Conservation (phyloP, 2,888 invertebrate species). For the Zygothrica quintamaculata region DNA sequence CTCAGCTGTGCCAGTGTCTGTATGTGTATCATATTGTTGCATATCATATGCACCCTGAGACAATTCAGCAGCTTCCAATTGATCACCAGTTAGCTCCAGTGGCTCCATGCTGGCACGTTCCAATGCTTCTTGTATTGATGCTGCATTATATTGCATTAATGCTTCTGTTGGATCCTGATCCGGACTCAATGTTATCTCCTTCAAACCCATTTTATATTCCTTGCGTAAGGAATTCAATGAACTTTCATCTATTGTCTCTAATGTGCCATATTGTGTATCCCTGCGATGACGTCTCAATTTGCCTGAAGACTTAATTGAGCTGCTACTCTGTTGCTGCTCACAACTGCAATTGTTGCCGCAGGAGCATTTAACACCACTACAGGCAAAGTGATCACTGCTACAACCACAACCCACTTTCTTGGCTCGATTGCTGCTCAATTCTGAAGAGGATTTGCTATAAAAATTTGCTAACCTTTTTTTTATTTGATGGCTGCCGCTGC, state of each 20-base stretch:
- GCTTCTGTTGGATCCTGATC: slow-evolving; percentile 82
- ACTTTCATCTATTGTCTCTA: slow-evolving; percentile 79
- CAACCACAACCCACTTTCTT: slow-evolving; percentile 31
- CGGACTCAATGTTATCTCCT: slow-evolving; percentile 82
- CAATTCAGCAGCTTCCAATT: slow-evolving; percentile 26
- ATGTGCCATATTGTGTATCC: slow-evolving; percentile 68
- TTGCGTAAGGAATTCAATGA: slow-evolving; percentile 76
- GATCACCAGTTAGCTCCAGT: slow-evolving; percentile 68
- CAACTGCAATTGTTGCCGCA: slow-evolving; percentile 38
- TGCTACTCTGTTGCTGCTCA: slow-evolving; percentile 28
- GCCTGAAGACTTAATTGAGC: not conserved
- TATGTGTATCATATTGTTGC: slow-evolving; percentile 3
- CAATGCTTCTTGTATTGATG: slow-evolving; percentile 80
- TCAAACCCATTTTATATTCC: slow-evolving; percentile 78
- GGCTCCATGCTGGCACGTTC: slow-evolving; percentile 74
- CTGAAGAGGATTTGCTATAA: slow-evolving; percentile 23
- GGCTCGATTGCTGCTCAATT: not conserved
- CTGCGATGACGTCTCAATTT: slow-evolving; percentile 38
- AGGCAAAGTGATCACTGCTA: slow-evolving; percentile 39
- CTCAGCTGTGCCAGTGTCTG: too few species aligned
- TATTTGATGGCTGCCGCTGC: slow-evolving; percentile 44
- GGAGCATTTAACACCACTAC: slow-evolving; percentile 40
- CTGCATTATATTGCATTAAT: slow-evolving; percentile 81
- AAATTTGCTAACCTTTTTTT: slow-evolving; percentile 72
- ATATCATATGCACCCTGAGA: slow-evolving; percentile 12